Evolutionary conservation across 2,888 invertebrate species (phyloP), one percentile per base, ranked within the genome.

Genomic region (Mythimna impura): DNA sequence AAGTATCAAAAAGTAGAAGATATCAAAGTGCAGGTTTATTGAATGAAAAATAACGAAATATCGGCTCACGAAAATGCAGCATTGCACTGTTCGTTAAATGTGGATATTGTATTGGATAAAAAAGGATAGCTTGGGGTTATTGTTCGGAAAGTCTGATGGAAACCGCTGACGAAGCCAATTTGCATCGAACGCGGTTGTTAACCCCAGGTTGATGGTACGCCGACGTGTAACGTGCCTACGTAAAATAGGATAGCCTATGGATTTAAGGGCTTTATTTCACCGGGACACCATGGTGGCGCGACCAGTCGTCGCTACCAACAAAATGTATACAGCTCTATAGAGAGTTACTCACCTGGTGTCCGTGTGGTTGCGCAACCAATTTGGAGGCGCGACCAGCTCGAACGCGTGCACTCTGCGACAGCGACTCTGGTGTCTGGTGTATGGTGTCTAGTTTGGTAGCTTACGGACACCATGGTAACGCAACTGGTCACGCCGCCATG

Each of bases 141-240:
- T 65, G 73, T 64, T 76, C 61, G 60, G 63, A 73, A 66, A 73
- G 70, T 68, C 73, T 78, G 71, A 71, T 73, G 71, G 64, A 68
- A 78, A 78, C 65, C 34, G 81, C 70, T 76, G 75, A 81, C 70
- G 78, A 83, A 73, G 76, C 64, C 80, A 78, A 69, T 78, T 80
- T 81, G 73, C 64, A 72, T 79, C 73, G 76, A 80, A 85, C 71
- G 73, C 66, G 64, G 64, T 54, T 71, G 72, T 79, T 68, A 78
- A 84, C 80, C 55, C 69, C 79, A 69, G 58, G 55, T 64, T 75
- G 68, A 77, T 70, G 66, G 76, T 76, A 74, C 66, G 62, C 73
- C 52, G 61, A 82, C 70, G 73, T 69, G 66, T 72, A 75, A 60
- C 73, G 60, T 71, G 68, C 57, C 58, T 69, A 55, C 58, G 63